Percentiles rank a stretch among this genome's conserved stretches.
These are phyloP conservation scores for Dione vanillae DNA, from an alignment of 2,888 invertebrate species.

Conservation along the genomic window DNA sequence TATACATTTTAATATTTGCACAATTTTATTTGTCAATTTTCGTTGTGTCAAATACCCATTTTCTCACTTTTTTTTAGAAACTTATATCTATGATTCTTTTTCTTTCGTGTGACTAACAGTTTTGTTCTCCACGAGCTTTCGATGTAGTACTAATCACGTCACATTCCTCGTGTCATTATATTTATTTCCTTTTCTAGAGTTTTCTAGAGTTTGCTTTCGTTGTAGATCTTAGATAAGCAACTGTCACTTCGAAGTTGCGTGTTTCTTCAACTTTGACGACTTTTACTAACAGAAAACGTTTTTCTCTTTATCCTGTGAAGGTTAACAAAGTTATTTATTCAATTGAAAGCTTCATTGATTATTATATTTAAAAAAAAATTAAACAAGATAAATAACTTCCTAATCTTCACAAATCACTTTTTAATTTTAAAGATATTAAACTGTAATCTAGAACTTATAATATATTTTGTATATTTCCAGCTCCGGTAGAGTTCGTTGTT, in stretches of 20 bases:
- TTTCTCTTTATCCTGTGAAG: not conserved
- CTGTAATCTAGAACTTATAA: not conserved
- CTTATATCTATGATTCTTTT: conserved; percentile 40
- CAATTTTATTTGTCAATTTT: conserved; percentile 13
- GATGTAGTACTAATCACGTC: conserved; percentile 42
- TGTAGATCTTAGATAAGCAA: conserved; percentile 16
- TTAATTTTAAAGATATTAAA: not conserved
- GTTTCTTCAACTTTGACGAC: not conserved
- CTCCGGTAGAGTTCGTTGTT: conserved; percentile 73
- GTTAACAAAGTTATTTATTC: conserved; percentile 9
- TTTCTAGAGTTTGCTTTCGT: conserved; percentile 24
- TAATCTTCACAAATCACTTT: not conserved
- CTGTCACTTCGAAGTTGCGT: conserved; percentile 1
- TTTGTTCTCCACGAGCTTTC: conserved; percentile 42
- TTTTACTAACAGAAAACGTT: not conserved
- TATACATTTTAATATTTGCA: not conserved
- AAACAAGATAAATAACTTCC: not conserved
- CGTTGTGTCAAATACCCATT: conserved; percentile 25
- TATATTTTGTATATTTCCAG: conserved; percentile 50
- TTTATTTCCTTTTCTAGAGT: not conserved
- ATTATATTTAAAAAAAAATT: not conserved
- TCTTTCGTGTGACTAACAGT: conserved; percentile 41
- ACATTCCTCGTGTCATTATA: conserved; percentile 22
- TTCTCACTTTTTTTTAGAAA: conserved; percentile 31
- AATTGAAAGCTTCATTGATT: not conserved